Conservation (phyloP, 2,797 vertebrate species). For the Enteromius paludinosus region DNA sequence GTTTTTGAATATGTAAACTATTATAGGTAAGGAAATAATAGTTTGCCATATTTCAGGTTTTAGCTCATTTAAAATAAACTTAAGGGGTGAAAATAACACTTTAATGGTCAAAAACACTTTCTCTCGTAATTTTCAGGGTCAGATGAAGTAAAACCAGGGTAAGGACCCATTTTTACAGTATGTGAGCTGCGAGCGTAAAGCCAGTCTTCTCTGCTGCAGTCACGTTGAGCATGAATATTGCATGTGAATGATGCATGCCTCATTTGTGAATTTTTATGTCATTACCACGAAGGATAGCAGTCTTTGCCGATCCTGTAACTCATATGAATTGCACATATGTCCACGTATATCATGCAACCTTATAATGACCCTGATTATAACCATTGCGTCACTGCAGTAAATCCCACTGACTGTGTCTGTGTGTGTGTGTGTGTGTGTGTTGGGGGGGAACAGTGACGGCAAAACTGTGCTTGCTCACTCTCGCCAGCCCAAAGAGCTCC, state of each 20-base stretch:
- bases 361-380: slow-evolving; percentile 38
- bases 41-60: background rate
- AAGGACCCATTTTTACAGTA: background rate
- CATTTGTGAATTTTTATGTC: slow-evolving; percentile 29
- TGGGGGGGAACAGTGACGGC: slow-evolving; percentile 22
- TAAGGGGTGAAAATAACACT: background rate
- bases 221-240: slow-evolving; percentile 42
- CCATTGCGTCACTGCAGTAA: slow-evolving; percentile 5
- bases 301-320: slow-evolving; percentile 14
- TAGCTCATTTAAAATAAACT: background rate
- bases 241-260: slow-evolving; percentile 29
- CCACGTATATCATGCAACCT: slow-evolving; percentile 9
- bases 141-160: background rate
- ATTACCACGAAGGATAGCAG: slow-evolving; percentile 29
- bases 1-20: background rate
- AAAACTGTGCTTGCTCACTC: slow-evolving; percentile 28
- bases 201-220: slow-evolving; percentile 14
- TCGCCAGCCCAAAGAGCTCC: slow-evolving; percentile 50
- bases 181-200: background rate
- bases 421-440: background rate
- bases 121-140: background rate
- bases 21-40: background rate
- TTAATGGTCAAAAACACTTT: background rate
- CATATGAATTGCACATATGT: slow-evolving; percentile 23
- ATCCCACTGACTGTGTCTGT: slow-evolving; percentile 3